Percentiles rank a stretch among this genome's conserved stretches.
Conservation (phyloP, 2,888 invertebrate genomes). For the Hofmannophila pseudospretella region DNA sequence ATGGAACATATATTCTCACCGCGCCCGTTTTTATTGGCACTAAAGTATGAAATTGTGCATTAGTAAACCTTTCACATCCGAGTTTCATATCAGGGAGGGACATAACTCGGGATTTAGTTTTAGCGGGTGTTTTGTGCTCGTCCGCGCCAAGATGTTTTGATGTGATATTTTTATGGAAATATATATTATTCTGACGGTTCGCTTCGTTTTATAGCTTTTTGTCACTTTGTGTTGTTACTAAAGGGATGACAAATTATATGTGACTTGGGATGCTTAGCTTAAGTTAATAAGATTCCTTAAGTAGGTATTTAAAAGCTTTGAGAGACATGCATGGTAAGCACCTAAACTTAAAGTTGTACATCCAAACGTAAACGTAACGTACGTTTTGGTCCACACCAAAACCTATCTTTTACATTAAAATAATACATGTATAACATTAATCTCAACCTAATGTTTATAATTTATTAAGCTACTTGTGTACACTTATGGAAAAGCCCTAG, state of each 20-base stretch:
- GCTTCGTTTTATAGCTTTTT: constrained; percentile 53
- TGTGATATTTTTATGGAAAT: constrained; percentile 65
- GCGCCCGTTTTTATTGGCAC: constrained; percentile 61
- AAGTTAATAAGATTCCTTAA: too few relatives aligned
- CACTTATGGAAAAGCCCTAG: too few relatives aligned
- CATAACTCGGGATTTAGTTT: constrained; percentile 67
- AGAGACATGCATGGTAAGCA: too few relatives aligned
- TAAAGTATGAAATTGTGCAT: constrained; percentile 71
- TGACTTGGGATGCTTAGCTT: not conserved
- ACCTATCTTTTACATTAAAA: too few relatives aligned
- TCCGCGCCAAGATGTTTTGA: constrained; percentile 41
- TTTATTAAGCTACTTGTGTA: too few relatives aligned
- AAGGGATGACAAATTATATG: constrained; percentile 10
- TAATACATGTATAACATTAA: too few relatives aligned
- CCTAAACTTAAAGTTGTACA: too few relatives aligned
- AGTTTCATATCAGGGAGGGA: constrained; percentile 49
- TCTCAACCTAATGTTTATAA: too few relatives aligned
- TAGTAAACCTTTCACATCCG: constrained; percentile 65
- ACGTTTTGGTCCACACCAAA: too few relatives aligned
- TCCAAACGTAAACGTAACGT: too few relatives aligned
- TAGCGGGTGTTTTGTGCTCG: constrained; percentile 49
- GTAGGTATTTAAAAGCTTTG: too few relatives aligned
- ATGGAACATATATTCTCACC: constrained; percentile 49
- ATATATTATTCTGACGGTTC: constrained; percentile 44
- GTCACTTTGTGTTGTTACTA: constrained; percentile 45